Evolutionary conservation across 2,888 invertebrate genomes (phyloP).

Genomic region (Anoncus sp.): DNA sequence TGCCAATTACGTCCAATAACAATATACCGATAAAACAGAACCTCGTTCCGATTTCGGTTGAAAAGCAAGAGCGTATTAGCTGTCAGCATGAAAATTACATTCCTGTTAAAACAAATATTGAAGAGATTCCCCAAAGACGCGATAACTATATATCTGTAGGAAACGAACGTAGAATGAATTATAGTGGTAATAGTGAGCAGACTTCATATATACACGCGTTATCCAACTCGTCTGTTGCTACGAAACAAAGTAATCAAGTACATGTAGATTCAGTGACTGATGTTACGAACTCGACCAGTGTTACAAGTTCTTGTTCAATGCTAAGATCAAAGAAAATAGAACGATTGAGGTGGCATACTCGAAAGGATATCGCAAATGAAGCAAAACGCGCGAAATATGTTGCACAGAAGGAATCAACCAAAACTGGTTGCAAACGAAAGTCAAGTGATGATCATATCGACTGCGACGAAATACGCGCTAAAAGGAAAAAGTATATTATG

Average conservation of each 20-base stretch:
- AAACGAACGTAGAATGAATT: not conserved
- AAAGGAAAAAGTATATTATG: not conserved
- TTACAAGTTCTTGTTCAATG: not conserved
- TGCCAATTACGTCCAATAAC: not conserved
- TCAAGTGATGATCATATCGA: not conserved
- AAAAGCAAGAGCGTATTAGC: not conserved
- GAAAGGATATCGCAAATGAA: not conserved
- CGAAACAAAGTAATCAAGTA: not conserved
- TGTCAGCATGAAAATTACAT: not conserved
- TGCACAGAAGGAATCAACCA: not conserved
- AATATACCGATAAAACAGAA: not conserved
- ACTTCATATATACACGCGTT: not conserved
- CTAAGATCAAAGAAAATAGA: not conserved
- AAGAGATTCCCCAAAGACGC: too few relatives aligned
- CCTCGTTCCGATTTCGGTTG: not conserved
- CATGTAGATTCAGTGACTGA: not conserved
- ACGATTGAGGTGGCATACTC: not conserved
- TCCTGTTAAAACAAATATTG: not conserved
- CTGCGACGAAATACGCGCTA: not conserved
- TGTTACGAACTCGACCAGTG: not conserved
- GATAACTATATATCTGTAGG: too few relatives aligned
- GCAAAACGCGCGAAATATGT: not conserved
- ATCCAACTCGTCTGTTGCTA: not conserved
- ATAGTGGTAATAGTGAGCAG: not conserved
- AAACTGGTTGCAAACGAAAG: not conserved